Percentiles rank a stretch among this genome's conserved stretches.
Evolutionary conservation across 1,140 invertebrate species (phyloP).

Genomic region (Tribolium castaneum): DNA sequence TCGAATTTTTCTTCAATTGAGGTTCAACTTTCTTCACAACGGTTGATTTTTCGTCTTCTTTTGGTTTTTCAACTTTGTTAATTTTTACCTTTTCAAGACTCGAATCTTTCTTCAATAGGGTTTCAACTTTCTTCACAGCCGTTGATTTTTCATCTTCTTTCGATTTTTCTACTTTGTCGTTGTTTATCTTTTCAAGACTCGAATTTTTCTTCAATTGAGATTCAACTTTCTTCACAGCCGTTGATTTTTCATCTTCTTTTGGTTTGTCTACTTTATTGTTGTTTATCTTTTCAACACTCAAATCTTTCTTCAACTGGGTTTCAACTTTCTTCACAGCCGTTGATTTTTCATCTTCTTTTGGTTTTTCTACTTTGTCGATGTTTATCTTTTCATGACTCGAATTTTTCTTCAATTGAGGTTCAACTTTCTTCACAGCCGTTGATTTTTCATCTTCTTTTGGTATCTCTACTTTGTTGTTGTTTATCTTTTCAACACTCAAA

Average conservation of each 20-base stretch:
- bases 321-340: too few species aligned
- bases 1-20: background rate
- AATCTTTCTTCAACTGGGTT: too few species aligned
- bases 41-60: background rate
- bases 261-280: background rate
- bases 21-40: background rate
- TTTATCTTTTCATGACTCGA: background rate
- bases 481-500: too few species aligned
- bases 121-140: too few species aligned
- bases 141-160: too few species aligned
- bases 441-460: background rate
- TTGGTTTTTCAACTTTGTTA: background rate
- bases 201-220: background rate
- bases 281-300: too few species aligned
- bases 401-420: background rate
- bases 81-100: too few species aligned
- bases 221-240: background rate
- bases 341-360: too few species aligned
- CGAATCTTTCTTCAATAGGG: too few species aligned
- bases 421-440: background rate
- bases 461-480: background rate
- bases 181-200: too few species aligned
- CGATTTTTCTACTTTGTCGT: background rate
- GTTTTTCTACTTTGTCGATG: background rate
- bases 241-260: constrained; percentile 3